Evolutionary conservation across 2,888 invertebrate genomes (phyloP).

Genomic region (Protodeltote pygarga): DNA sequence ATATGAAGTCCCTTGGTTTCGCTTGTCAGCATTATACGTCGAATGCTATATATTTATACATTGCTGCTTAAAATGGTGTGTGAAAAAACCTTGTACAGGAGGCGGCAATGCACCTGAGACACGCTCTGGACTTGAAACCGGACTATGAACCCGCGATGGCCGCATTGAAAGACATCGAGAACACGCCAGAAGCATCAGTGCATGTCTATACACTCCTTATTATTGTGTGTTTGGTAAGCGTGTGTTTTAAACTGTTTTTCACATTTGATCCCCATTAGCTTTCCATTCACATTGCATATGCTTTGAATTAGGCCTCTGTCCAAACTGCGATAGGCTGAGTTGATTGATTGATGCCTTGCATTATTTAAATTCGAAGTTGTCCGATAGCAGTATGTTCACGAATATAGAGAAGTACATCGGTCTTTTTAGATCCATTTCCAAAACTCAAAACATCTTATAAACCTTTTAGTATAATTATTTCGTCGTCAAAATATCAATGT

Average conservation of each 20-base stretch:
- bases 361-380: too few relatives aligned
- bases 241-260: conserved; percentile 14
- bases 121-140: conserved; percentile 94
- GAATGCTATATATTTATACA: conserved; percentile 35
- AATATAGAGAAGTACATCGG: too few relatives aligned
- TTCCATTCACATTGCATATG: too few relatives aligned
- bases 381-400: too few relatives aligned
- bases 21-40: conserved; percentile 20
- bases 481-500: too few relatives aligned
- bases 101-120: conserved; percentile 93
- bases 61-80: conserved; percentile 41
- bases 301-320: too few relatives aligned
- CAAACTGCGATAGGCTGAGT: too few relatives aligned
- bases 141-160: conserved; percentile 93
- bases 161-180: conserved; percentile 93
- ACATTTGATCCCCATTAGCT: not conserved
- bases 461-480: too few relatives aligned
- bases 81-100: conserved; percentile 85
- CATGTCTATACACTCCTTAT: conserved; percentile 95
- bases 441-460: too few relatives aligned
- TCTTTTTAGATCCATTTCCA: too few relatives aligned
- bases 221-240: conserved; percentile 92
- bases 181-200: conserved; percentile 92
- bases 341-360: too few relatives aligned
- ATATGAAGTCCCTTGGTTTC: conserved; percentile 14